Percentiles rank a stretch among this genome's conserved stretches.
phyloP scores from a whole-genome alignment of 2,113 vertebrate species.

The Microtus ochrogaster region DNA sequence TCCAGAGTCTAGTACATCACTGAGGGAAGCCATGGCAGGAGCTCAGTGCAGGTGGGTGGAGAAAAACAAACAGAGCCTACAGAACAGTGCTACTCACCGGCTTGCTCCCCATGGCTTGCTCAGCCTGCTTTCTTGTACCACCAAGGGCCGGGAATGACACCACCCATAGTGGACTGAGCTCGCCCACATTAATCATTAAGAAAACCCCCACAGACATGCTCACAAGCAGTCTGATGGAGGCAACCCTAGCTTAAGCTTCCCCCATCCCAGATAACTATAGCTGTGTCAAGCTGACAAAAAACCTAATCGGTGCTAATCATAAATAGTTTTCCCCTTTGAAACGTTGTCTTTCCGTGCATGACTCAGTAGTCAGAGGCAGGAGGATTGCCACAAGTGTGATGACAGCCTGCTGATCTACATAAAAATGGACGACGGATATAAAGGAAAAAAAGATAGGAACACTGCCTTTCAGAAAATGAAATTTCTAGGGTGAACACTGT shows the following conservation, averaged over 20 bases:
- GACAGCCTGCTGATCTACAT: not conserved
- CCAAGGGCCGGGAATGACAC: not conserved
- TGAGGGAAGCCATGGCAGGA: not conserved
- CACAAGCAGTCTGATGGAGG: not conserved
- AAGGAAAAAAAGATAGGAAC: not conserved
- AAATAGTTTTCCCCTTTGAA: not conserved
- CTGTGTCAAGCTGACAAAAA: not conserved
- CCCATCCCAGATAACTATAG: too few species aligned
- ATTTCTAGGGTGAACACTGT: not conserved
- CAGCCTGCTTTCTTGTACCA: not conserved
- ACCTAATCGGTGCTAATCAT: not conserved
- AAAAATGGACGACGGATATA: not conserved
- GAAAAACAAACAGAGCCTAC: not conserved
- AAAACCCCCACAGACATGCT: not conserved
- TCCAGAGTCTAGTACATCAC: not conserved
- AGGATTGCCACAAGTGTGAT: not conserved
- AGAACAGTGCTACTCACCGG: too few species aligned
- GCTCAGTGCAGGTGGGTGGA: not conserved
- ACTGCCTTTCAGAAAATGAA: not conserved
- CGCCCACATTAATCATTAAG: not conserved
- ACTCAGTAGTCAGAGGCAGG: not conserved
- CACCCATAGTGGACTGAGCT: not conserved
- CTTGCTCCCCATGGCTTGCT: not conserved
- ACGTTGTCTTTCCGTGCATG: not conserved
- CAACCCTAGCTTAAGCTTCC: not conserved